Evolutionary conservation across 1,140 invertebrate species (phyloP), one percentile per base, ranked within the genome.

Genomic region (Elysia chlorotica): DNA sequence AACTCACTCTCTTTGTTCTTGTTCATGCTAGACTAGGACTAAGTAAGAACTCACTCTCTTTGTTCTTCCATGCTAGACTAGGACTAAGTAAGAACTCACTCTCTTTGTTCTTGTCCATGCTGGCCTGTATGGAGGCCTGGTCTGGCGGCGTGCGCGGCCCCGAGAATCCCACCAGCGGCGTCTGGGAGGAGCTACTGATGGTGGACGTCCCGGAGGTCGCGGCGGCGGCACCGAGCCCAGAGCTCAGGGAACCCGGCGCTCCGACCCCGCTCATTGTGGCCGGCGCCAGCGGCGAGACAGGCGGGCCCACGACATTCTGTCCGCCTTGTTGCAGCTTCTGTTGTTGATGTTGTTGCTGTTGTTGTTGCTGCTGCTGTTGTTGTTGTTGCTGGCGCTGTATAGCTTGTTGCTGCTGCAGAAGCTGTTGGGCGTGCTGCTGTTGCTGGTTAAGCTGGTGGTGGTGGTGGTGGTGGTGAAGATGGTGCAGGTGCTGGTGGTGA

Each of bases 41-140:
- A n/a, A n/a, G n/a, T n/a, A n/a, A n/a, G n/a, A n/a, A n/a, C n/a
- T n/a, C n/a, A n/a, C n/a, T n/a, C n/a, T n/a, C n/a, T n/a, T n/a
- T n/a, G n/a, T n/a, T n/a, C n/a, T n/a, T n/a, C n/a, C n/a, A n/a
- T n/a, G n/a, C n/a, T n/a, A n/a, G n/a, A n/a, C n/a, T n/a, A n/a
- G n/a, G n/a, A n/a, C n/a, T n/a, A n/a, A n/a, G n/a, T n/a, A n/a
- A n/a, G n/a, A n/a, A 92, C 93, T 96, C 88, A 98, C 96, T 97
- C 92, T 98, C 95, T 91, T 97, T 98, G 88, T 98, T 97, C 85
- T 95, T 96, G 87, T 96, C 95, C 92, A 97, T 95, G 82, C 93
- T 91, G 81, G 95, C 93, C 81, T 96, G 94, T 75, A 97, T 90
- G 14, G 96, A 96, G 74, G 94, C 95, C 84, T 96, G 95, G 88